Conservation (phyloP, 2,888 invertebrate genomes). For the Eudasyphora cyanicolor region DNA sequence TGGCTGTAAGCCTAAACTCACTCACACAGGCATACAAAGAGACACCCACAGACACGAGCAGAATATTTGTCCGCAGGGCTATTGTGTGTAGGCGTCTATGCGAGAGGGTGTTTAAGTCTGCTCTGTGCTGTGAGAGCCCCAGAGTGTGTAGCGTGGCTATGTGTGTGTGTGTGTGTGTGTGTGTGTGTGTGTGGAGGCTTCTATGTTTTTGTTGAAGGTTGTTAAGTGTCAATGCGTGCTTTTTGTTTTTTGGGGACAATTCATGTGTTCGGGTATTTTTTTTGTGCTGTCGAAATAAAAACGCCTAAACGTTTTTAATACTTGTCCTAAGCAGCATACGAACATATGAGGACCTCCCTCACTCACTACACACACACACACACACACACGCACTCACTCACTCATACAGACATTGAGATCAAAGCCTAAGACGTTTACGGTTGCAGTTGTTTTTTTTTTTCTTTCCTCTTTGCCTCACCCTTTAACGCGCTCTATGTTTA, state of each 20-base stretch:
- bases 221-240: constrained; percentile 62
- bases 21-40: too few species aligned
- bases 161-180: not conserved
- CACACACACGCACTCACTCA: not conserved
- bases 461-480: not conserved
- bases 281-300: not conserved
- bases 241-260: constrained; percentile 37
- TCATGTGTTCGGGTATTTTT: constrained; percentile 14
- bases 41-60: not conserved
- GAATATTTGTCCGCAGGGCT: not conserved
- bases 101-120: constrained; percentile 52
- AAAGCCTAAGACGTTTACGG: not conserved
- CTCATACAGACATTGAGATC: not conserved
- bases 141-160: not conserved
- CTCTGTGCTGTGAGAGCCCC: not conserved
- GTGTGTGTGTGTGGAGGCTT: constrained; percentile 34
- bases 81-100: constrained; percentile 52
- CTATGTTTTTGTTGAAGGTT: constrained; percentile 58
- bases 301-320: constrained; percentile 10
- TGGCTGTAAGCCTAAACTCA: not conserved
- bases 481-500: not conserved
- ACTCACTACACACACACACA: not conserved
- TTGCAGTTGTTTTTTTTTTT: not conserved
- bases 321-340: constrained; percentile 9
- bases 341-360: not conserved